These are phyloP conservation scores for Leptoteleia sp. DNA, from an alignment of 1,140 invertebrate species.

Conservation along the genomic window DNA sequence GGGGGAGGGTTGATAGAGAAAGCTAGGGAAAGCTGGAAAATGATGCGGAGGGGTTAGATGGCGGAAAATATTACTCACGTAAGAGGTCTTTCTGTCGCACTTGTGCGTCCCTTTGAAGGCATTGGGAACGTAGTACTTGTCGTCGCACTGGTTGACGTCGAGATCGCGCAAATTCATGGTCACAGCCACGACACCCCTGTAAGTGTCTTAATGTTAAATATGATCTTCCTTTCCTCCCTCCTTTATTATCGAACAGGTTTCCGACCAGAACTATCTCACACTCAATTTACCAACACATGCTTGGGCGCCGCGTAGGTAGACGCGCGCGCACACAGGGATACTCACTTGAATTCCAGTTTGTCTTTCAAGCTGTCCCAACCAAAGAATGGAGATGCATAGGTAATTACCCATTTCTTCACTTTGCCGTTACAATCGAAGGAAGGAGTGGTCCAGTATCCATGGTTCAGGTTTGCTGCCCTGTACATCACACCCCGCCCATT, in stretches of 20 bases:
- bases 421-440: constrained; percentile 97
- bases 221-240: constrained; percentile 74
- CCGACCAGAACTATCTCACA: constrained; percentile 76
- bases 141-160: constrained; percentile 97
- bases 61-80: constrained; percentile 85
- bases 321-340: constrained; percentile 69
- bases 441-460: constrained; percentile 96
- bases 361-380: constrained; percentile 96
- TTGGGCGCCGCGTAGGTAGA: not conserved
- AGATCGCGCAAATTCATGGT: constrained; percentile 94
- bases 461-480: constrained; percentile 90
- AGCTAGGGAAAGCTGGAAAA: not conserved
- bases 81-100: constrained; percentile 94
- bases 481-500: constrained; percentile 71
- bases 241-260: constrained; percentile 74
- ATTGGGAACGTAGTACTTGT: constrained; percentile 93
- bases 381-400: constrained; percentile 98
- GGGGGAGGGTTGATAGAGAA: too few species aligned
- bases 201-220: constrained; percentile 81
- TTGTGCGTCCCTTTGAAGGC: constrained; percentile 97
- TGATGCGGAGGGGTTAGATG: too few species aligned
- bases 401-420: constrained; percentile 96
- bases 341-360: constrained; percentile 96
- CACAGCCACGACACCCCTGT: constrained; percentile 95
- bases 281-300: constrained; percentile 73